A percentile compares a stretch with the other conserved stretches of the same genome.
These are phyloP conservation scores for Leptopilina drosophilae DNA, from an alignment of 2,888 invertebrate species.

Conservation along the genomic window DNA sequence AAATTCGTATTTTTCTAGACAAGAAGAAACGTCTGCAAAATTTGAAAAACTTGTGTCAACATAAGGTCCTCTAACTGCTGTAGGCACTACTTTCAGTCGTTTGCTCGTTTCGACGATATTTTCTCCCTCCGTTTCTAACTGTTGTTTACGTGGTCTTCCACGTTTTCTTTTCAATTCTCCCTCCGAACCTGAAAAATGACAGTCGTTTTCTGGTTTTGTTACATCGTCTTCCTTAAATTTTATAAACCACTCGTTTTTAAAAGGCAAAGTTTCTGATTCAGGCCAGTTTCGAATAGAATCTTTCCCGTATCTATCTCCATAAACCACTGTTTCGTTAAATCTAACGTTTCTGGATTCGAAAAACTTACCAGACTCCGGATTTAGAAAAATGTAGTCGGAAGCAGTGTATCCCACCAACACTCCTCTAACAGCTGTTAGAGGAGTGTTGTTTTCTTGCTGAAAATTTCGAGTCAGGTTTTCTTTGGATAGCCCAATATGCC, in stretches of 20 bases:
- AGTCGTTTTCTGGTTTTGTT: neutral
- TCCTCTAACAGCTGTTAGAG: no score
- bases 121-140: conserved; percentile 38
- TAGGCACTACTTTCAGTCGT: no score
- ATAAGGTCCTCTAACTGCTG: no score
- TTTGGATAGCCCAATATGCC: no score
- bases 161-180: neutral
- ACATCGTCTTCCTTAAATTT: neutral
- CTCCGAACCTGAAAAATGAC: neutral
- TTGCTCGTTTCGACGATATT: no score
- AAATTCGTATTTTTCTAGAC: no score
- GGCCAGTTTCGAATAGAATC: conserved; percentile 36
- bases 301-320: conserved; percentile 51
- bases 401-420: no score
- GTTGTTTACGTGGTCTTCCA: conserved; percentile 9
- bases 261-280: neutral
- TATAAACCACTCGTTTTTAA: neutral
- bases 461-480: no score
- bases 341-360: conserved; percentile 38
- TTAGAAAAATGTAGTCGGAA: no score
- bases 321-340: conserved; percentile 58
- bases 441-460: no score
- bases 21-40: no score
- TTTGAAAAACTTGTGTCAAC: no score
- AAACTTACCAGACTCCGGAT: conserved; percentile 48